Base-by-base conservation (phyloP, 2,113 vertebrate genomes). In the Dicrurus megarhynchus region DNA sequence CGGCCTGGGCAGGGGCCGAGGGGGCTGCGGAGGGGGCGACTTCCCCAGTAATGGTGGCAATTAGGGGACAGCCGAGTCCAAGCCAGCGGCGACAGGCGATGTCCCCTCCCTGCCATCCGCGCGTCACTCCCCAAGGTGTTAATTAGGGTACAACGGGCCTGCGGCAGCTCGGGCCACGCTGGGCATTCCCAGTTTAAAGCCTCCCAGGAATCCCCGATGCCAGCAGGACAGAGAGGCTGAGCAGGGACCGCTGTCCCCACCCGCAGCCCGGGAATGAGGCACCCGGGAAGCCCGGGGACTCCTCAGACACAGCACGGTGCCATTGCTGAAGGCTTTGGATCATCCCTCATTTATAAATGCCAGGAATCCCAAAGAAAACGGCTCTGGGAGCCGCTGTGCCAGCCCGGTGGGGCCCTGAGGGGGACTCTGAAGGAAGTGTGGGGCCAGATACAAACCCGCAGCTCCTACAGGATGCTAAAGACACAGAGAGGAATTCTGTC, bases 261-360 rank as follows among this genome's bases (percentile, higher is more conserved):
- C 33, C 11, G 17, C 27, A 12, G 2, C 8, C 47, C 2, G 6
- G 53, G 60, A 46, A 50, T 5, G 46, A 37, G 67, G 46, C 20
- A 13, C 64, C 22, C 21, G 18, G 82, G 10, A 8, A 0, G 13
- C 6, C 35, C 59, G 13, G 4, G 0, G 19, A 10, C 44, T 3
- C 8, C 46, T 27, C 16, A 17, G 55, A 16, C n/a, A n/a, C 16
- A 13, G 3, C 0, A 2, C 0, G 0, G 16, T 16, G 61, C 30
- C 23, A 21, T 32, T 7, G 32, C 41, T 49, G 39, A 23, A 46
- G 47, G 22, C 1, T 64, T 50, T 8, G 52, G 30, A 13, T n/a
- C 9, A 9, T n/a, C 53, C 57, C 32, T 47, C 53, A 9, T 27
- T 30, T 7, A 24, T 2, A 35, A 84, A 44, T 11, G 4, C 28